phyloP scores from a whole-genome alignment of 2,113 vertebrate genomes.

The Pycnonotus jocosus region DNA sequence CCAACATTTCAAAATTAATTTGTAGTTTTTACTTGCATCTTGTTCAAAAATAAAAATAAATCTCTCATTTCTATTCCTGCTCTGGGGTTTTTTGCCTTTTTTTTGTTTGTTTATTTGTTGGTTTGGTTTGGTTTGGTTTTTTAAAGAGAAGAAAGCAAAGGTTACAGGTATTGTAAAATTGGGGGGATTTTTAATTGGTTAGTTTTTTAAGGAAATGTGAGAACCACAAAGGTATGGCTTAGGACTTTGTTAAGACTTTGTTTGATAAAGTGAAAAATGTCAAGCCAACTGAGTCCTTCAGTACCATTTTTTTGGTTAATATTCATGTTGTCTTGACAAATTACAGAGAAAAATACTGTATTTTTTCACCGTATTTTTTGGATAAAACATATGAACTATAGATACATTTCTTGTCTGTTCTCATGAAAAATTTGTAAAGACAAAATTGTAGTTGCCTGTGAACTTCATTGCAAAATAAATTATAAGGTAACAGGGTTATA shows the following conservation, averaged over 20 bases:
- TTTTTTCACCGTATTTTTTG: neutral
- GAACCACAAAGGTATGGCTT: neutral
- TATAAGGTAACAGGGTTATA: neutral
- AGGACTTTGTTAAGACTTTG: neutral
- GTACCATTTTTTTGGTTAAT: neutral
- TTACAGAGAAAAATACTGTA: neutral
- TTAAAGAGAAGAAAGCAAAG: neutral
- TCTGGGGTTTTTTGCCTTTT: neutral
- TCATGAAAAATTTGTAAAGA: neutral
- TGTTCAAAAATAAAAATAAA: neutral
- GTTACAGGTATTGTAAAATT: neutral
- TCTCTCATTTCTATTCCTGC: neutral
- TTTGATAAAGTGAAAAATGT: neutral
- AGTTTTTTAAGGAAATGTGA: neutral
- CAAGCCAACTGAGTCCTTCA: neutral
- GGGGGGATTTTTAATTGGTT: accelerated
- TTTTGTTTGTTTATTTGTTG: neutral
- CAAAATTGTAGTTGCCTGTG: accelerated
- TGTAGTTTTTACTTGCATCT: neutral
- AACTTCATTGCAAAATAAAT: neutral
- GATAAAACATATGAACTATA: neutral
- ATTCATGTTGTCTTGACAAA: neutral
- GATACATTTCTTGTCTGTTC: accelerated
- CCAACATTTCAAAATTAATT: neutral
- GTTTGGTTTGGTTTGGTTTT: neutral